A percentile compares a stretch with the other conserved stretches of the same genome.
These are phyloP conservation scores for Epizoanthus rinbou DNA, from an alignment of 92 coral and sea anemone species.

Conservation along the genomic window DNA sequence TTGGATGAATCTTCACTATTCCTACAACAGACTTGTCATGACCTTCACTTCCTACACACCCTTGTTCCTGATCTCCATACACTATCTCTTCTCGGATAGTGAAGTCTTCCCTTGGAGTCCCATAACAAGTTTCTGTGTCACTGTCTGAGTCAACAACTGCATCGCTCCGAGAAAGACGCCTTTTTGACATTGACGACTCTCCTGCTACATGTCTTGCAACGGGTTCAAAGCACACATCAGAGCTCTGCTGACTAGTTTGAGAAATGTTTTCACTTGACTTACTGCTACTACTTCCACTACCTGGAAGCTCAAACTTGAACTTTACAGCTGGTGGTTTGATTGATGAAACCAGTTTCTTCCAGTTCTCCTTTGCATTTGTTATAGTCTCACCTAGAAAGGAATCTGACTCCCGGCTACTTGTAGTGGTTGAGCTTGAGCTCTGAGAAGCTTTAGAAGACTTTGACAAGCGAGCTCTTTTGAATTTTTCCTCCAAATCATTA, in stretches of 20 bases:
- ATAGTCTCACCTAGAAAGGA: constrained; percentile 70
- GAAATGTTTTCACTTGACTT: constrained; percentile 45
- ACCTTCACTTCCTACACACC: not conserved
- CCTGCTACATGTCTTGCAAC: constrained; percentile 1
- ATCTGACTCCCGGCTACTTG: constrained; percentile 54
- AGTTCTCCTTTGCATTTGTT: constrained; percentile 57
- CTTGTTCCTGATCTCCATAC: constrained; percentile 31
- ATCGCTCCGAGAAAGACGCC: constrained; percentile 72
- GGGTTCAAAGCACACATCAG: constrained; percentile 40
- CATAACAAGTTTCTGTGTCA: constrained; percentile 67
- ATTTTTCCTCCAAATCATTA: not conserved
- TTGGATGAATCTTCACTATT: constrained; percentile 75
- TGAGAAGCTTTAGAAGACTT: constrained; percentile 17
- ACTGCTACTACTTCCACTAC: constrained; percentile 59
- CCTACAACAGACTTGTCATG: not conserved
- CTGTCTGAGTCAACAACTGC: constrained; percentile 77
- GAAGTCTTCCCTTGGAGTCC: constrained; percentile 50
- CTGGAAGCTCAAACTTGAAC: constrained; percentile 50
- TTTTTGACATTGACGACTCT: constrained; percentile 26
- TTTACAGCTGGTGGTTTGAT: constrained; percentile 59
- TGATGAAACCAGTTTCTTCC: constrained; percentile 72
- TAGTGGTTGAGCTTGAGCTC: constrained; percentile 19
- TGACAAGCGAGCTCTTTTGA: constrained; percentile 4
- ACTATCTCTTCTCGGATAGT: constrained; percentile 48
- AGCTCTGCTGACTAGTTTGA: constrained; percentile 4